Base-by-base conservation (phyloP, 2,888 invertebrate species). In the Capitulum mitella region DNA sequence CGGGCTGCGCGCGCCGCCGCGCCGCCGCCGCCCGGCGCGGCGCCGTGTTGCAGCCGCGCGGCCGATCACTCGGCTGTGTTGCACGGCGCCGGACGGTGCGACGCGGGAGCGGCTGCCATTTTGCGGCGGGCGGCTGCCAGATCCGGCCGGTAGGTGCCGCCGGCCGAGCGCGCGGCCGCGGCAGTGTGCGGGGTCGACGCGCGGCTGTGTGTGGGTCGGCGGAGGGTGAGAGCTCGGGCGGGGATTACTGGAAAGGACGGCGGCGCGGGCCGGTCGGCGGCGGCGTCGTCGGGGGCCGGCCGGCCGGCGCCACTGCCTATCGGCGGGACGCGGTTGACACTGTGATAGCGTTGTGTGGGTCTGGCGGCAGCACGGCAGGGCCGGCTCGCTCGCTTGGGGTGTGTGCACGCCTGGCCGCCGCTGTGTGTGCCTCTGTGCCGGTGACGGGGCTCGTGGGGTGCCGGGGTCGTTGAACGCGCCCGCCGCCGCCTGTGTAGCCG, bases 1-100 rank as follows among this genome's bases (percentile, higher is more conserved):
- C 37, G 70, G 70, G 70, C 70, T 70, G 70, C 70, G 70, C 70
- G 70, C 70, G 70, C 70, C 70, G 70, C 70, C 70, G 70, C 70
- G 70, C 70, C 70, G 70, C 70, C 8, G 5, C 37, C 37, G 37
- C 37, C 40, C 70, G 70, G 22, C 40, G 37, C 19, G n/a, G n/a
- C n/a, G 58, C 37, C 37, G 70, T 70, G 70, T 70, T 70, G 70
- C 70, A 70, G 70, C 40, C 10, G 70, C 70, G 34, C 34, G 34
- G 8, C 37, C 70, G 26, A 37, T 70, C 70, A 37, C 22, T 40
- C 70, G 70, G 37, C 37, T 5, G 40, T 40, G 70, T 70, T 70
- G 70, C 70, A 70, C 70, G 70, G 70, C 16, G 70, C 26, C 70
- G 26, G 64, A 10, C 37, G 64, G 64, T 3, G 64, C 29, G 22